A percentile compares a stretch with the other conserved stretches of the same genome.
Evolutionary conservation across 2,113 vertebrate genomes (phyloP).

Genomic region (Phalacrocorax aristotelis): DNA sequence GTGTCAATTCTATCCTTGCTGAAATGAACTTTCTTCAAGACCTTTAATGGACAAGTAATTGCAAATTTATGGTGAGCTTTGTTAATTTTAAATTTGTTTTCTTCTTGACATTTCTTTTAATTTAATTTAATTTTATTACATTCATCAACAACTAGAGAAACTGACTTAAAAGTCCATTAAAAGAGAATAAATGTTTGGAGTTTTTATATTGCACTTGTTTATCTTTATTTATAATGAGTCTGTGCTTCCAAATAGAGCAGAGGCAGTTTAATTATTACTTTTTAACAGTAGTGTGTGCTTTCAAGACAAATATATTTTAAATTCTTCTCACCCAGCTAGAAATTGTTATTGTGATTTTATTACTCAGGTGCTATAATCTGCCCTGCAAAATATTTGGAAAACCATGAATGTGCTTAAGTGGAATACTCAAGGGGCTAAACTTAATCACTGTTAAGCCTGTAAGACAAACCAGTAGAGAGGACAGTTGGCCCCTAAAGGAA

Average conservation of each 20-base stretch:
- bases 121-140: constrained; percentile 74
- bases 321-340: constrained; percentile 26
- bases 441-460: neutral
- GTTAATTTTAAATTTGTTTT: constrained; percentile 76
- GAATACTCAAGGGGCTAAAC: neutral
- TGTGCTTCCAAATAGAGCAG: constrained; percentile 30
- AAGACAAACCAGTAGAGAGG: neutral
- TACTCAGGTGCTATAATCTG: neutral
- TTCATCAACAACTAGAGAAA: constrained; percentile 71
- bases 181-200: constrained; percentile 61
- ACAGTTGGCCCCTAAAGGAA: neutral
- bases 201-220: constrained; percentile 65
- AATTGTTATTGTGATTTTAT: constrained; percentile 36
- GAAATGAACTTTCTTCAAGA: constrained; percentile 73
- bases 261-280: constrained; percentile 66
- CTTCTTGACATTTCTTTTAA: constrained; percentile 74
- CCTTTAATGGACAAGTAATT: constrained; percentile 70
- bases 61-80: constrained; percentile 70
- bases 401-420: neutral
- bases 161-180: constrained; percentile 71
- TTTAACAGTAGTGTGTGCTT: constrained; percentile 49
- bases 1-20: constrained; percentile 34
- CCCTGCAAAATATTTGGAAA: constrained; percentile 56
- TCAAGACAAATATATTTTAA: constrained; percentile 60
- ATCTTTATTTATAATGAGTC: constrained; percentile 75